Percentiles rank a stretch among this genome's conserved stretches.
Evolutionary conservation across 1,140 invertebrate genomes (phyloP).

Genomic region (Nasonia longicornis): DNA sequence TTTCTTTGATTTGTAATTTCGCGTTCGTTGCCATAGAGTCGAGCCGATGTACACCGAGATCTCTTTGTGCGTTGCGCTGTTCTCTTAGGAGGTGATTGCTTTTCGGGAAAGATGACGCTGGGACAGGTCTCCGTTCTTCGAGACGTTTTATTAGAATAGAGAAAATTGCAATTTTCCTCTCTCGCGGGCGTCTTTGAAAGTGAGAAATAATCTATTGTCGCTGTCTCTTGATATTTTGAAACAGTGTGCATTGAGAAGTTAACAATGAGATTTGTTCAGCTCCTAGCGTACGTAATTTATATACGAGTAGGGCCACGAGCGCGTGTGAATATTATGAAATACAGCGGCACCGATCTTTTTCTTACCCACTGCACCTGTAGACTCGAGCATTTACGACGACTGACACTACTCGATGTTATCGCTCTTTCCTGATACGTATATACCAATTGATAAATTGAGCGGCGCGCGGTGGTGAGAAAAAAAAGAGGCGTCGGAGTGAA

Average conservation of each 20-base stretch:
- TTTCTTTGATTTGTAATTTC: constrained; percentile 16
- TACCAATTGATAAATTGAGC: constrained; percentile 31
- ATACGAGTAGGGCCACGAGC: neutral
- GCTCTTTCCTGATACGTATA: neutral
- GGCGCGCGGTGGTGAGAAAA: neutral
- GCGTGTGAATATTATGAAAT: constrained; percentile 17
- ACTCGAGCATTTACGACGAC: neutral
- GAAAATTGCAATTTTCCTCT: neutral
- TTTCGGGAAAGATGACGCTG: neutral
- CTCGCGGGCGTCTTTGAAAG: too few relatives aligned
- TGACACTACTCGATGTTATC: constrained; percentile 34
- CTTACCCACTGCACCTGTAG: neutral
- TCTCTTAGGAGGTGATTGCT: neutral
- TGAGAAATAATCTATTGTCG: too few relatives aligned
- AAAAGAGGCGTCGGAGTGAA: constrained; percentile 32
- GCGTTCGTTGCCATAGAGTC: neutral
- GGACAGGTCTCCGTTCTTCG: neutral
- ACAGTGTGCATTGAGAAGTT: neutral
- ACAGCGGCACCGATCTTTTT: constrained; percentile 11
- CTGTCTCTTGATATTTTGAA: neutral
- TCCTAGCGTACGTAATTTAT: neutral
- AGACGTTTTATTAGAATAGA: neutral
- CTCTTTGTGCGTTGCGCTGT: neutral
- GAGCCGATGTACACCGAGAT: too few relatives aligned
- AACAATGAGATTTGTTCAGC: neutral